Evolutionary conservation across 2,797 vertebrate genomes (phyloP).

Genomic region (Xenopus petersii): DNA sequence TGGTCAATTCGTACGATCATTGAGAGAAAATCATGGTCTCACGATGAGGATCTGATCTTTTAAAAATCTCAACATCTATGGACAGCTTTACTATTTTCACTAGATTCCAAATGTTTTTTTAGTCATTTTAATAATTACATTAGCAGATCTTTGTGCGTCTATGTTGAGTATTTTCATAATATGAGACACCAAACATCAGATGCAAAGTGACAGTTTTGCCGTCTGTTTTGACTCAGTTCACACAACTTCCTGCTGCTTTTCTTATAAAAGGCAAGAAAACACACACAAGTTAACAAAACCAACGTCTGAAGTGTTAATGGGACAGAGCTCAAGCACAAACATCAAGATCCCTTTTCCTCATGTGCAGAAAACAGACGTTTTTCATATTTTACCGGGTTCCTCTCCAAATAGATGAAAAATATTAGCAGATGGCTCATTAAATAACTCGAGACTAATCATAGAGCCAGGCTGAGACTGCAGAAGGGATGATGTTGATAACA

Average conservation of each 20-base stretch:
- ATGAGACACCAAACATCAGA: neutral
- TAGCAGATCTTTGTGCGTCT: too few species aligned
- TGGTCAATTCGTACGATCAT: too few species aligned
- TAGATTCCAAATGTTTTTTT: too few species aligned
- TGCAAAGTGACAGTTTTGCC: neutral
- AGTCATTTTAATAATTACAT: too few species aligned
- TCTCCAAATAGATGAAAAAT: constrained; percentile 32
- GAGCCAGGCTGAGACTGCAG: constrained; percentile 34
- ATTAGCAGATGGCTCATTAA: constrained; percentile 47
- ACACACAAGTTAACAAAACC: constrained; percentile 15
- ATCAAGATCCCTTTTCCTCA: constrained; percentile 22
- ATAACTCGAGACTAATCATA: constrained; percentile 31
- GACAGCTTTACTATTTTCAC: too few species aligned
- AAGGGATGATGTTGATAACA: constrained; percentile 39
- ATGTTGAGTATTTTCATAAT: neutral
- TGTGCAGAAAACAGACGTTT: constrained; percentile 10
- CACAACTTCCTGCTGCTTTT: constrained; percentile 8
- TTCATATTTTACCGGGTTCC: constrained; percentile 13
- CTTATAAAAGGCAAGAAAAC: constrained; percentile 11
- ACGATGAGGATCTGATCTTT: too few species aligned
- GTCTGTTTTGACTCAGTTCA: constrained; percentile 17
- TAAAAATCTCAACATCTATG: too few species aligned
- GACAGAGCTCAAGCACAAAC: constrained; percentile 6
- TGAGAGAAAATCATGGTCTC: too few species aligned
- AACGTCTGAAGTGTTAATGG: constrained; percentile 36